These are phyloP conservation scores for Oryzaephilus surinamensis DNA, from an alignment of 1,140 invertebrate species.

Conservation along the genomic window DNA sequence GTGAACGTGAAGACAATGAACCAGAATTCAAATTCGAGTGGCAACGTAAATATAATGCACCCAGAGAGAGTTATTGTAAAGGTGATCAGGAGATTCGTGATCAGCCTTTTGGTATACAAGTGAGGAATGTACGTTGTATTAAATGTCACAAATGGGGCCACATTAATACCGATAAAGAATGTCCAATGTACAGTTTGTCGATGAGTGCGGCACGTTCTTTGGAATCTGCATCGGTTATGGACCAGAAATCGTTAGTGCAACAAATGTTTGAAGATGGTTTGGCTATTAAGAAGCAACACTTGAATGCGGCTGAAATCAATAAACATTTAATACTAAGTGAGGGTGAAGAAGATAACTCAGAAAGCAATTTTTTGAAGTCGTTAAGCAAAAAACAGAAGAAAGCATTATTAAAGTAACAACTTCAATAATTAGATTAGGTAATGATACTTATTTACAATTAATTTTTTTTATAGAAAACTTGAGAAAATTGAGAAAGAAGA, in stretches of 20 bases:
- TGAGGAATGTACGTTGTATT: conserved; percentile 94
- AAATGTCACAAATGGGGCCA: conserved; percentile 99
- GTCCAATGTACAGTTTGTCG: conserved; percentile 82
- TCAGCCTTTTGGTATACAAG: conserved; percentile 98
- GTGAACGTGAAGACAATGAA: conserved; percentile 85
- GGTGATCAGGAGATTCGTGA: conserved; percentile 93
- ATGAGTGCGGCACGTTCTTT: conserved; percentile 55
- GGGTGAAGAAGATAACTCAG: conserved; percentile 52
- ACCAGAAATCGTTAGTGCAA: conserved; percentile 67
- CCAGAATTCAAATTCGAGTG: conserved; percentile 99
- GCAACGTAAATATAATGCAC: conserved; percentile 98
- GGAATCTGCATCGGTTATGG: conserved; percentile 44
- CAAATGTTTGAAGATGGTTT: conserved; percentile 90
- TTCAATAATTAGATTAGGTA: conserved; percentile 3
- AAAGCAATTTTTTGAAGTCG: conserved; percentile 70
- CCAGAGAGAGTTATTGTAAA: conserved; percentile 92
- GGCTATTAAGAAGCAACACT: conserved; percentile 67
- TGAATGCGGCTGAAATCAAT: conserved; percentile 35
- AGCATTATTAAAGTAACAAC: conserved; percentile 74
- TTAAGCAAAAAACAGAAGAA: conserved; percentile 82
- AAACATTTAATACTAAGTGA: conserved; percentile 38
- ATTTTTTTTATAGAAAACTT: too few relatives aligned
- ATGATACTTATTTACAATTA: conserved; percentile 7
- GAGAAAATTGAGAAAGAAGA: conserved; percentile 6
- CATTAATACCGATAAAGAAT: conserved; percentile 95